These are phyloP conservation scores for Urocyon cinereoargenteus DNA, from an alignment of 2,797 vertebrate genomes.

Conservation along the genomic window DNA sequence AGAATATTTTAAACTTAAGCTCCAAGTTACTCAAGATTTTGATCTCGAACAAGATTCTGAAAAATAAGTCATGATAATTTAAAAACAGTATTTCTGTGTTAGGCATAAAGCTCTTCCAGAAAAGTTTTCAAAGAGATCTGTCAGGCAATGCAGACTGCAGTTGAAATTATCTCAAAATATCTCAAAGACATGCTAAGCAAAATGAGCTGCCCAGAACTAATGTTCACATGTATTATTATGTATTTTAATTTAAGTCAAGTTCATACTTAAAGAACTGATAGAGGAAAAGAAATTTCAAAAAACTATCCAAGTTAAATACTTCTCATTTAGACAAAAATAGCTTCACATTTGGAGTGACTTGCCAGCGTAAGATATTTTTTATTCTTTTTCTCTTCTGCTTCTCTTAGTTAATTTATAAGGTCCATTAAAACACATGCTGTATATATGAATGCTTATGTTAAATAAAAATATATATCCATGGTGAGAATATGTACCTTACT, in stretches of 20 bases:
- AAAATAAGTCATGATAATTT: background rate
- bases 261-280: background rate
- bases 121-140: slow-evolving; percentile 2
- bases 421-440: background rate
- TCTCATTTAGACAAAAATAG: background rate
- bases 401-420: background rate
- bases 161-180: slow-evolving; percentile 61
- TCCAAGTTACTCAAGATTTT: slow-evolving; percentile 7
- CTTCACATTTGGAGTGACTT: background rate
- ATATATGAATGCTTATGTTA: background rate
- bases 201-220: background rate
- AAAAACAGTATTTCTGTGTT: background rate
- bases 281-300: background rate
- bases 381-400: background rate
- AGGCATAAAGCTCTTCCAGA: background rate
- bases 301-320: background rate
- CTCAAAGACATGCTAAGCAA: background rate
- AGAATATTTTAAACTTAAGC: slow-evolving; percentile 9
- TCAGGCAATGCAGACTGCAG: background rate
- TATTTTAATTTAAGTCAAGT: slow-evolving; percentile 38
- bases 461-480: background rate
- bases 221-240: background rate
- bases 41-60: background rate
- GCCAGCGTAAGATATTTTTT: background rate
- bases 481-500: background rate